These are phyloP conservation scores for Megaustenia siamemsis DNA, from an alignment of 2,888 invertebrate species.

Conservation along the genomic window DNA sequence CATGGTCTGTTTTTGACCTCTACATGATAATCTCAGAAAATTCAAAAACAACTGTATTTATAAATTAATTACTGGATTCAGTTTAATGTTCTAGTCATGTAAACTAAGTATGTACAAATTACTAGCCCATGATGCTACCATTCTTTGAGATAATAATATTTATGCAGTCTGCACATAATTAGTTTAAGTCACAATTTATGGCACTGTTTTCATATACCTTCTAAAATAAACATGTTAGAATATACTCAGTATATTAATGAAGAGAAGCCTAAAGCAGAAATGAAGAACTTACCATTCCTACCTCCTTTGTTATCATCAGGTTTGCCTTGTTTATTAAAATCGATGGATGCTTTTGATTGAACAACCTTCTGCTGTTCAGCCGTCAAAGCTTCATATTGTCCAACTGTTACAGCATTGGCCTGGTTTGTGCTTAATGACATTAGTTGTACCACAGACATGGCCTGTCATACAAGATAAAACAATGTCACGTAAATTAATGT, in stretches of 20 bases:
- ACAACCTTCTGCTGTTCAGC: slow-evolving; percentile 48
- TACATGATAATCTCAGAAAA: too few species aligned
- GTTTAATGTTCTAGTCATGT: too few species aligned
- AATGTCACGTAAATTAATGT: not conserved
- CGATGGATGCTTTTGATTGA: slow-evolving; percentile 44
- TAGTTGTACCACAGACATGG: slow-evolving; percentile 54
- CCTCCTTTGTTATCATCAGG: not conserved
- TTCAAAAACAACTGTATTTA: too few species aligned
- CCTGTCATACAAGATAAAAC: slow-evolving; percentile 41
- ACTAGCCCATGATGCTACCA: too few species aligned
- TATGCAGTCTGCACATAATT: too few species aligned
- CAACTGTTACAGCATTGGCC: slow-evolving; percentile 57
- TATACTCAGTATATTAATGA: not conserved
- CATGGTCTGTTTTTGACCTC: too few species aligned
- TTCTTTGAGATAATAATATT: too few species aligned
- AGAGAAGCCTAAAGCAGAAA: not conserved
- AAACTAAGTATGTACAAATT: too few species aligned
- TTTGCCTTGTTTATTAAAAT: slow-evolving; percentile 36
- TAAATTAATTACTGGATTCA: too few species aligned
- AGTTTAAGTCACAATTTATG: too few species aligned
- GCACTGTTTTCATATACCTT: too few species aligned
- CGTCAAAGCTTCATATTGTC: slow-evolving; percentile 54
- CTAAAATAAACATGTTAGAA: too few species aligned
- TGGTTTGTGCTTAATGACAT: slow-evolving; percentile 57
- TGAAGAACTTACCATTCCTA: slow-evolving; percentile 23